Percentiles rank a stretch among this genome's conserved stretches.
phyloP scores from a whole-genome alignment of 2,113 vertebrate species.

The Sminthopsis crassicaudata region DNA sequence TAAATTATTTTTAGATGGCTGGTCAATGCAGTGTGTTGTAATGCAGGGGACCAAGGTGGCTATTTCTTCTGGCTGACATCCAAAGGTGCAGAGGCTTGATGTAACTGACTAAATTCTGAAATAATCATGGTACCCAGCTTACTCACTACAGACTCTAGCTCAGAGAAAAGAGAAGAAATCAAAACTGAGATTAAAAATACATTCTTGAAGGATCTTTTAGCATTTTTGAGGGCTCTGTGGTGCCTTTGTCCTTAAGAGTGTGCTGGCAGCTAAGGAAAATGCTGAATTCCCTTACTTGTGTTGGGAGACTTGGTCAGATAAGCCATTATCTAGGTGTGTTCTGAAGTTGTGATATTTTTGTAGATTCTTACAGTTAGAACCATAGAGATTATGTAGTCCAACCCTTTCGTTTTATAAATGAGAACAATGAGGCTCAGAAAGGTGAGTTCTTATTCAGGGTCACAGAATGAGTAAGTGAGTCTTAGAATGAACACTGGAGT shows the following conservation, averaged over 20 bases:
- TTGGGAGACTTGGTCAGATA: background rate
- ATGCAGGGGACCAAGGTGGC: conserved; percentile 16
- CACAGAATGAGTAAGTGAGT: background rate
- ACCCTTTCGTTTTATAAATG: background rate
- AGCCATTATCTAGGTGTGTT: background rate
- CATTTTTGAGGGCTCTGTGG: background rate
- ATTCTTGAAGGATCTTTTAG: background rate
- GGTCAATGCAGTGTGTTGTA: conserved; percentile 1
- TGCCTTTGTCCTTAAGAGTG: background rate
- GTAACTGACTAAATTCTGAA: conserved; percentile 20
- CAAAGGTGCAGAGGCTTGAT: conserved; percentile 1
- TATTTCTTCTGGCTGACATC: conserved; percentile 20
- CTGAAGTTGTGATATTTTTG: background rate
- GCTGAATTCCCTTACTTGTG: background rate
- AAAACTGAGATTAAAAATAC: background rate
- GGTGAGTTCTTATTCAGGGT: background rate
- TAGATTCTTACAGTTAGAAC: background rate
- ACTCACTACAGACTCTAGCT: background rate
- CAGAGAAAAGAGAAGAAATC: background rate
- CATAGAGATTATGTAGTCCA: background rate
- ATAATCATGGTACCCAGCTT: background rate
- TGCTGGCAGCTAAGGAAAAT: background rate
- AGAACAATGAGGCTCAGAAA: background rate
- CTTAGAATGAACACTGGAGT: background rate
- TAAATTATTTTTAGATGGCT: conserved; percentile 51